Evolutionary conservation across 2,113 vertebrate species (phyloP), one percentile per base, ranked within the genome.

Genomic region (Butorides virescens): DNA sequence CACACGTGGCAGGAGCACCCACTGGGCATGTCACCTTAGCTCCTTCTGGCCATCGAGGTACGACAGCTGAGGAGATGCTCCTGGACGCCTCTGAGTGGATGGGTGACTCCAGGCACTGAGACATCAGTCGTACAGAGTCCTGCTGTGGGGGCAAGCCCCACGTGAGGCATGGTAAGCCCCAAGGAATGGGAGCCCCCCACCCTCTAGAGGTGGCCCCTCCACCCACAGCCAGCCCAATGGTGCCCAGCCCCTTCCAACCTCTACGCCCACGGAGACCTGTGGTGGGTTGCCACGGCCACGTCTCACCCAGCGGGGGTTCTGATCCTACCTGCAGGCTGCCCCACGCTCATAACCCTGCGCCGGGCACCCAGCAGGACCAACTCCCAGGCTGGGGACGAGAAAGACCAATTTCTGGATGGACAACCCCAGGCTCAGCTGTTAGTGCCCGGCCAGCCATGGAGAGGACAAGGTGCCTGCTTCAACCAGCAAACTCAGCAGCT

Each of bases 131-230:
- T 37, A 44, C 32, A 30, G 26, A 39, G 74, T 5, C 52, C 67
- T 86, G 36, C n/a, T 32, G 13, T 13, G 47, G 22, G 8, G 27
- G 13, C 3, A 7, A 71, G 52, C 23, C 27, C 27, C 49, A 30
- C 23, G 52, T 0, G 0, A 39, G 75, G 11, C 0, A 1, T 5
- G 29, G 17, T 2, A 39, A 42, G 9, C n/a, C 46, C 56, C 47
- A 32, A 39, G n/a, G 39, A 68, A 17, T 0, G 11, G 34, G 29
- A 77, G 12, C 27, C 15, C 47, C 11, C 8, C 34, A 13, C 10
- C 62, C 42, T 23, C 20, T 63, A 16, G 7, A 53, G 50, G 52
- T 70, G 81, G 37, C 42, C 61, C 78, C 53, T 76, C 34, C 37
- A 56, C 6, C 8, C 4, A 0, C 30, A 52, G 44, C 11, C 23